Evolutionary conservation across 2,888 invertebrate species (phyloP), one percentile per base, ranked within the genome.

Genomic region (Harpagoxenus sublaevis): DNA sequence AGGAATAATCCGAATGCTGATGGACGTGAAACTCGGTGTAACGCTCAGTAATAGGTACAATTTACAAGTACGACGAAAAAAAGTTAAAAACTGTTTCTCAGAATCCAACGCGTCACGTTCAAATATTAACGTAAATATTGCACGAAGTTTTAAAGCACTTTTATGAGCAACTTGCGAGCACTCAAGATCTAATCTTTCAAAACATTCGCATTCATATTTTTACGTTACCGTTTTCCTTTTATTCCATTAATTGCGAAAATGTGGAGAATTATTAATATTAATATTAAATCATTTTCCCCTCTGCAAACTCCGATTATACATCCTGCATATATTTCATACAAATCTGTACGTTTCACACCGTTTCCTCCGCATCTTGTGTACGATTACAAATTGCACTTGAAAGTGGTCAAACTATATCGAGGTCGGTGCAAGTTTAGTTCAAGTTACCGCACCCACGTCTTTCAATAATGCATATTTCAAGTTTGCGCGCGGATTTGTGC

Each of bases 391-490:
- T 55, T 68, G 55, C 70, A 42, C 28, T 68, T 55, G 78, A 68
- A 48, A 68, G 55, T 78, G 70, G 53, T 68, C 70, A 55, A 68
- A 68, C 42, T 68, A 28, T 42, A 78, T 78, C 55, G 68, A 55
- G 78, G 68, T 78, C 70, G 78, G 18, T 39, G 39, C 55, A 68
- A 78, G 78, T 78, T 78, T 68, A 55, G 15, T 28, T 18, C 23
- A 68, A 68, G 51, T 78, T 78, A 28, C n/a, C 55, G 68, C 68
- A 35, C 31, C 53, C 68, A 68, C 78, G 68, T 78, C 78, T 78
- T 77, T 77, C 77, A 77, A 77, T 68, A 60, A 74, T 77, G 53
- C 66, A 77, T 53, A 77, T 68, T 68, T 77, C 77, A 77, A 77
- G 77, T 77, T 77, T 23, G 23, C 68, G 68, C 77, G 39, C 78